Conservation (phyloP, 2,113 vertebrate species). For the Theristicus caerulescens region DNA sequence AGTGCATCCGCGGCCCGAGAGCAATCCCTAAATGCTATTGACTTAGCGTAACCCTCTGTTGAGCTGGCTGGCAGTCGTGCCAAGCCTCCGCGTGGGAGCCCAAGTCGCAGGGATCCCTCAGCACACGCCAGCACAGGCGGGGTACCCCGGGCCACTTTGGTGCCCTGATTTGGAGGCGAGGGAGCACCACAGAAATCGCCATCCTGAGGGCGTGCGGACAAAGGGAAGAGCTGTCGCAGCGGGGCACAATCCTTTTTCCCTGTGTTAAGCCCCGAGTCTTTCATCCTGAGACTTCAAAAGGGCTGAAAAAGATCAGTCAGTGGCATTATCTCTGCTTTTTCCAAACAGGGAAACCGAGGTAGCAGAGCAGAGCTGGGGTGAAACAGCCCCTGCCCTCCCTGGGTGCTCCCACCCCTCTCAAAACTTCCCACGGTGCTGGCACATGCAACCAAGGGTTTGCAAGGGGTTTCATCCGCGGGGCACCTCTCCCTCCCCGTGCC, state of each 20-base stretch:
- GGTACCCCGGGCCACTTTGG: background rate
- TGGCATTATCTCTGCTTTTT: background rate
- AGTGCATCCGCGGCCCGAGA: fast-evolving
- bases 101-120: fast-evolving
- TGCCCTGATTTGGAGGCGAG: background rate
- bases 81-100: background rate
- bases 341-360: background rate
- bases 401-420: background rate
- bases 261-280: background rate
- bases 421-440: background rate
- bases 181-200: background rate
- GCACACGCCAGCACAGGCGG: fast-evolving
- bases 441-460: fast-evolving
- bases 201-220: background rate
- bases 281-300: background rate
- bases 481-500: background rate
- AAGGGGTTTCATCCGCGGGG: fast-evolving
- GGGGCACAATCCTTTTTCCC: background rate
- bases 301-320: background rate
- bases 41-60: background rate
- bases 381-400: background rate
- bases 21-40: background rate
- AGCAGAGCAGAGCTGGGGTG: background rate
- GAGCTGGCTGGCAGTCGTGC: background rate
- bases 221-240: background rate